Percentiles rank a stretch among this genome's conserved stretches.
Conservation (phyloP, 2,888 invertebrate genomes). For the Drosophila pullipes region DNA sequence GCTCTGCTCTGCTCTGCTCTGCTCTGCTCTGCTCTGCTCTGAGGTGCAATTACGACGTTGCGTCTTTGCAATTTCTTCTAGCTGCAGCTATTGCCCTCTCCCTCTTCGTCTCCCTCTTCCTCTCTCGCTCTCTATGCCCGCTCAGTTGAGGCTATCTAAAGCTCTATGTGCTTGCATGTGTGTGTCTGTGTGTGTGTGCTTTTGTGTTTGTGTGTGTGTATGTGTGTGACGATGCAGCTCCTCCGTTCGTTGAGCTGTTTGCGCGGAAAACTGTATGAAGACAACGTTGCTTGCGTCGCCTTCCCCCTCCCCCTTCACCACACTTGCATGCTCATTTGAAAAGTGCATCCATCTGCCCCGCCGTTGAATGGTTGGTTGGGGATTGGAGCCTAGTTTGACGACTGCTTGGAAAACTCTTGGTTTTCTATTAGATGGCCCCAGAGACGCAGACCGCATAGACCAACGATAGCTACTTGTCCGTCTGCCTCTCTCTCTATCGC, state of each 20-base stretch:
- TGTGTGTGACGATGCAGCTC: conserved; percentile 60
- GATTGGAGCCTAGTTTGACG: conserved; percentile 71
- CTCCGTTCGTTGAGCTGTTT: conserved; percentile 59
- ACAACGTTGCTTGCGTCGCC: conserved; percentile 7
- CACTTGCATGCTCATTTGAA: conserved; percentile 69
- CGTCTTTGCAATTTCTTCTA: conserved; percentile 76
- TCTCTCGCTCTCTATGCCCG: conserved; percentile 26
- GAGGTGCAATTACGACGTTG: conserved; percentile 59
- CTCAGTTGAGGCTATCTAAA: conserved; percentile 45
- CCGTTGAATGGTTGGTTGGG: conserved; percentile 4
- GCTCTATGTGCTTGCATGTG: conserved; percentile 9
- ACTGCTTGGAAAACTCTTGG: conserved; percentile 78
- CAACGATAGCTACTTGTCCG: conserved; percentile 59
- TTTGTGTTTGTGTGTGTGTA: conserved; percentile 12
- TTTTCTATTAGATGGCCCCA: conserved; percentile 70
- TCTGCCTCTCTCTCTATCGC: neutral
- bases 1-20: conserved; percentile 12
- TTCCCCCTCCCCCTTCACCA: neutral
- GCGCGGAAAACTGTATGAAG: conserved; percentile 69
- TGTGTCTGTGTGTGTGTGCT: neutral
- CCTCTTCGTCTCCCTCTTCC: conserved; percentile 27
- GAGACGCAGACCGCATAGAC: conserved; percentile 64
- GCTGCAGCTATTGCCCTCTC: conserved; percentile 51
- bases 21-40: conserved; percentile 3
- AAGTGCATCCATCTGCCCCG: conserved; percentile 78